These are phyloP conservation scores for Plutomurus gul DNA, from an alignment of 1,140 invertebrate species.

Conservation along the genomic window DNA sequence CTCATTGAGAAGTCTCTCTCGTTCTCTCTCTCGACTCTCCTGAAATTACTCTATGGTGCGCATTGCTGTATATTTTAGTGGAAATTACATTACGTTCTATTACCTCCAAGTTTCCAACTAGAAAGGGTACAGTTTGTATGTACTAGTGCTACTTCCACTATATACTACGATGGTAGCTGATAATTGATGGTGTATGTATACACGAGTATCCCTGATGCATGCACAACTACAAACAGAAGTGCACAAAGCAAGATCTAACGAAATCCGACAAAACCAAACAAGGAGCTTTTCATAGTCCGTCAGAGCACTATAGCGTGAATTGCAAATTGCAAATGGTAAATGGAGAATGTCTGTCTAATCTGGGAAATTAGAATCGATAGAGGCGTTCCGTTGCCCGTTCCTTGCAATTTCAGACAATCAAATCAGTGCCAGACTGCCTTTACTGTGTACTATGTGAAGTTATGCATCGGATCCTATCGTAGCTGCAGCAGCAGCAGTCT, in stretches of 20 bases:
- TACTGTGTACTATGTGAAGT: slow-evolving; percentile 32
- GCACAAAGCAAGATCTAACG: neutral
- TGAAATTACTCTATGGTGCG: slow-evolving; percentile 12
- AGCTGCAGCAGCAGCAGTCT: neutral
- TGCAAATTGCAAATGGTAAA: slow-evolving; percentile 37
- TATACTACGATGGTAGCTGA: neutral
- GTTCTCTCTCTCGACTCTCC: neutral
- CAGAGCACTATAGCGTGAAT: slow-evolving; percentile 6
- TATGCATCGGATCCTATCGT: neutral
- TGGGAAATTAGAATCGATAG: slow-evolving; percentile 48
- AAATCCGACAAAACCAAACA: neutral
- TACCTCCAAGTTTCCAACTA: neutral
- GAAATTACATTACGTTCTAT: neutral
- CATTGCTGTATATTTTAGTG: slow-evolving; percentile 27
- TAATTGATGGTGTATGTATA: neutral
- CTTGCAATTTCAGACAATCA: slow-evolving; percentile 46
- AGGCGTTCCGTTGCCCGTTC: slow-evolving; percentile 35
- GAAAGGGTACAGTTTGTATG: neutral
- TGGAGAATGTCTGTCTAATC: slow-evolving; percentile 48
- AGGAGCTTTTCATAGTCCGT: slow-evolving; percentile 14
- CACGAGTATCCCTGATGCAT: neutral
- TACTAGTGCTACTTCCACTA: neutral
- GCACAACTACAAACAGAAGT: neutral
- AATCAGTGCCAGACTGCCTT: slow-evolving; percentile 48
- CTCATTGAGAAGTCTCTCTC: slow-evolving; percentile 8